Conservation (phyloP, 2,888 invertebrate species). For the Atethmia centrago region DNA sequence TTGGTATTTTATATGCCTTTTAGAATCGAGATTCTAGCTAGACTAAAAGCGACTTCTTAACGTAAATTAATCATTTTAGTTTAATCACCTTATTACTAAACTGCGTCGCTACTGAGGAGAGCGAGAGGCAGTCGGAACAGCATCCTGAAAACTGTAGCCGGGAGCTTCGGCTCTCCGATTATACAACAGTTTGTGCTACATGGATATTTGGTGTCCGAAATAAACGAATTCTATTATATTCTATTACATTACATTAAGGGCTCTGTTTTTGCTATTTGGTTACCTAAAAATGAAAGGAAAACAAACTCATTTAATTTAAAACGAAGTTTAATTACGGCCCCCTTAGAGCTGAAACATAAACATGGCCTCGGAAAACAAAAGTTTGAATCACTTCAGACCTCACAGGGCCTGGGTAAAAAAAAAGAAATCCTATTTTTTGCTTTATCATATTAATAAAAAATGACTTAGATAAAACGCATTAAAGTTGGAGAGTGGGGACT, state of each 20-base stretch:
- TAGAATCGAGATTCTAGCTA: not conserved
- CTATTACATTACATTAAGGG: not conserved
- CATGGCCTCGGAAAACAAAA: not conserved
- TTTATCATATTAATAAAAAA: too few relatives aligned
- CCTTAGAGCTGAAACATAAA: not conserved
- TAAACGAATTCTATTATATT: too few relatives aligned
- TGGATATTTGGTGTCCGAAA: too few relatives aligned
- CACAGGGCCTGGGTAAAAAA: too few relatives aligned
- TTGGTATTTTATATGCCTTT: not conserved
- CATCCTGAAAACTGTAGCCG: too few relatives aligned
- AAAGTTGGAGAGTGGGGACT: too few relatives aligned
- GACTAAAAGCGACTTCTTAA: not conserved
- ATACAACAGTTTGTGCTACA: too few relatives aligned
- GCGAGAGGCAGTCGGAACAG: too few relatives aligned
- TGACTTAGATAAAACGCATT: too few relatives aligned
- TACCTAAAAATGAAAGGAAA: not conserved
- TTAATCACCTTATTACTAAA: not conserved
- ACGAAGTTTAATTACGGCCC: not conserved
- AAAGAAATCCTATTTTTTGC: too few relatives aligned
- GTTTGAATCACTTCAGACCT: not conserved
- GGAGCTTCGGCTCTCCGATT: too few relatives aligned
- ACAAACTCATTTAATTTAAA: not conserved
- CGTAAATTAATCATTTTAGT: not conserved
- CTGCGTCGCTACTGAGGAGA: too few relatives aligned
- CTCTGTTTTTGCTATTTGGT: not conserved